Base-by-base conservation (phyloP, 2,888 invertebrate genomes). In the Nezara viridula region DNA sequence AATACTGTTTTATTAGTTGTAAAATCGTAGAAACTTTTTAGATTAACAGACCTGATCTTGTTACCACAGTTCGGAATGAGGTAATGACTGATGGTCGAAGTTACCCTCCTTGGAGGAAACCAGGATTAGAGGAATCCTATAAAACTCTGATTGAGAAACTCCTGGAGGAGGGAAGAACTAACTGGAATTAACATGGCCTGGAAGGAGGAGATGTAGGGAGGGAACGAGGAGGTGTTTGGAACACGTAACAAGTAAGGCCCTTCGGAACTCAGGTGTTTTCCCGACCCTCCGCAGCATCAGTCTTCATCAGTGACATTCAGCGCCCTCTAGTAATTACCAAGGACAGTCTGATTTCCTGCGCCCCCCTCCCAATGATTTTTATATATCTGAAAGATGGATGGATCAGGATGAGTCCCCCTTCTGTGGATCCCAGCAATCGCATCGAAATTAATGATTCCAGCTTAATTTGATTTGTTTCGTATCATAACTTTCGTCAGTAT, bases 101-200 rank as follows among this genome's bases (percentile, higher is more conserved):
- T 81, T 81, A n/a, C 19, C n/a, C n/a, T 24, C n/a, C 44, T 44
- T 3, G 40, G 55, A n/a, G 52, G 19, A 10, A 27, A 32, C 7
- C 21, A 2, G 86, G 55, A 55, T 40, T 40, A 55, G 60, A 40
- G 55, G 60, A 37, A 44, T 77, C 21, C 50, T 52, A 86, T 55
- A 86, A 86, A 86, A 86, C 86, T 86, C 86, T 86, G 52, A 86
- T 86, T 86, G 86, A 44, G 60, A 86, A 86, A 86, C 32, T 86
- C 55, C 60, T 40, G 60, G n/a, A 49, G 27, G 50, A 21, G 14
- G 27, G 27, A 52, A 86, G 86, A 86, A 86, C 86, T 86, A 55
- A 55, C 55, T 55, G 32, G 86, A 86, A 86, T 55, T 86, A 86
- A 52, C 86, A 55, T 55, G 86, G 86, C 6, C 19, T 50, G 86